These are phyloP conservation scores for Acyrthosiphon pisum DNA, from an alignment of 1,140 invertebrate species.

Conservation along the genomic window DNA sequence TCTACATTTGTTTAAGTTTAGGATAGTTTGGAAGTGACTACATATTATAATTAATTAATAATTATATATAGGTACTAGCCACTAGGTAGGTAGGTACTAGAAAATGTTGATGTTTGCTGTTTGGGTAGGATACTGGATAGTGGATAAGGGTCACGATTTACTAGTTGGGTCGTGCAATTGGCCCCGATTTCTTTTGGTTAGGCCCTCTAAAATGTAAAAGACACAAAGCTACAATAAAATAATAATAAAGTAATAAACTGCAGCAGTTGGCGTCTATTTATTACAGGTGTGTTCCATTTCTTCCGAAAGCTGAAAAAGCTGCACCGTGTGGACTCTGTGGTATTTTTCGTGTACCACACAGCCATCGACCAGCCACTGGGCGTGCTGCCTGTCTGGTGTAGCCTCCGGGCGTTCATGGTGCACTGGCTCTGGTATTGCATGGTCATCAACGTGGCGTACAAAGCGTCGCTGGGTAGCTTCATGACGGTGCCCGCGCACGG, in stretches of 20 bases:
- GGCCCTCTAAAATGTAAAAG: background rate
- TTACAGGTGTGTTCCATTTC: constrained; percentile 38
- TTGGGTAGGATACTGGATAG: too few relatives aligned
- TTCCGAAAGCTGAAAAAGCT: constrained; percentile 25
- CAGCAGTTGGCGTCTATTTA: background rate
- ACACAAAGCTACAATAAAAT: background rate
- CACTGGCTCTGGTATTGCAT: constrained; percentile 59
- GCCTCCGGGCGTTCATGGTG: constrained; percentile 57
- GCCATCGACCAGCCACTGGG: constrained; percentile 58
- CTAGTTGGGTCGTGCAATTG: too few relatives aligned
- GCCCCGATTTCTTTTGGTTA: too few relatives aligned
- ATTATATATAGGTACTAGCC: too few relatives aligned
- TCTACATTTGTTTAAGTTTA: too few relatives aligned
- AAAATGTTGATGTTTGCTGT: too few relatives aligned
- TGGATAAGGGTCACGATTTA: too few relatives aligned
- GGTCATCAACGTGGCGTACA: constrained; percentile 59
- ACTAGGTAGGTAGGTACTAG: too few relatives aligned
- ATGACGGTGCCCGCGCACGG: constrained; percentile 59
- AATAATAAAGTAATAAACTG: background rate
- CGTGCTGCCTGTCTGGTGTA: constrained; percentile 36
- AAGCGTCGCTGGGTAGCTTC: constrained; percentile 59
- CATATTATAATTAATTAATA: too few relatives aligned
- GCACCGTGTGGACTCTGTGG: background rate
- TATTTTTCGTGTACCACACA: constrained; percentile 57
- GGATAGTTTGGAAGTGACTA: too few relatives aligned